phyloP scores from a whole-genome alignment of 1,140 invertebrate species.

The Atta colombica region DNA sequence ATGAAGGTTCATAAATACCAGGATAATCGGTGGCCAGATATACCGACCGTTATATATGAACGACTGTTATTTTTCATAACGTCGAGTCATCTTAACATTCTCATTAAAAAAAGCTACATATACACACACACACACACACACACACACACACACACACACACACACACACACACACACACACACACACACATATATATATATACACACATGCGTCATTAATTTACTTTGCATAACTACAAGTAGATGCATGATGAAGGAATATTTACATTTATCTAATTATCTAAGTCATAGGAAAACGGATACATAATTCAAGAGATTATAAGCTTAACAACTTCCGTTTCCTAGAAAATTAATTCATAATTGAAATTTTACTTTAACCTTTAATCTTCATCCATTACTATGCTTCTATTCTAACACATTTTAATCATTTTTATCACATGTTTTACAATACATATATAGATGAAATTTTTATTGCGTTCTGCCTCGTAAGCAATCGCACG shows the following conservation, averaged over 20 bases:
- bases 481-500: constrained; percentile 7
- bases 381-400: no score
- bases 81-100: neutral
- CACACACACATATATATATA: no score
- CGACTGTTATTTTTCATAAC: constrained; percentile 19
- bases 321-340: neutral
- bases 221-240: neutral
- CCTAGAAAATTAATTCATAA: constrained; percentile 8
- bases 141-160: no score
- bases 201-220: neutral
- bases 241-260: neutral
- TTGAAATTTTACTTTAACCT: neutral
- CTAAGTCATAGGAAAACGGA: neutral
- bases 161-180: no score
- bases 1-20: constrained; percentile 33
- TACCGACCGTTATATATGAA: neutral
- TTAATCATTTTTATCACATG: neutral
- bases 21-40: constrained; percentile 30
- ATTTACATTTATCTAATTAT: neutral
- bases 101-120: neutral
- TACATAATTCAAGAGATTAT: neutral
- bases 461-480: constrained; percentile 26
- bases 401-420: neutral
- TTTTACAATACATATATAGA: neutral
- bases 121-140: no score